phyloP scores from a whole-genome alignment of 2,888 invertebrate genomes.

The Morpho deidamia region DNA sequence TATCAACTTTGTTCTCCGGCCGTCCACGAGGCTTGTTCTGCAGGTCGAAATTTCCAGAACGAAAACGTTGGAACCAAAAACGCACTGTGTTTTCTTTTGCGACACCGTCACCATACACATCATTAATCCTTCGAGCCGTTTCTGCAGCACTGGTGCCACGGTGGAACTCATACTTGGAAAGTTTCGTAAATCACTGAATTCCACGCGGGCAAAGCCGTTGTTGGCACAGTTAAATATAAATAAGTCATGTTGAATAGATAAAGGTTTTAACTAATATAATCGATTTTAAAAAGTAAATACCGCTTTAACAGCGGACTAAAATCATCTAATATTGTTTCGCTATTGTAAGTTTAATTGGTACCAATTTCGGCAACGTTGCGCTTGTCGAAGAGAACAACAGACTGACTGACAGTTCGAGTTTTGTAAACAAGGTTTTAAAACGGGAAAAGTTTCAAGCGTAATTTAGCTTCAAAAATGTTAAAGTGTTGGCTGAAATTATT shows the following conservation, averaged over 20 bases:
- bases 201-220: no score
- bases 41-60: no score
- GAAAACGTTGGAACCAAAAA: no score
- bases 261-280: neutral
- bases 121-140: no score
- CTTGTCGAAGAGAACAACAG: conserved; percentile 21
- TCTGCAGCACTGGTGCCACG: no score
- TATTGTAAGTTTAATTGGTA: conserved; percentile 22
- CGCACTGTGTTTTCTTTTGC: no score
- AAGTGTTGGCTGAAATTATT: conserved; percentile 25
- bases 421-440: conserved; percentile 25
- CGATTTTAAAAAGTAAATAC: conserved; percentile 9
- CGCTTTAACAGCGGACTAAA: conserved; percentile 8
- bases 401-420: conserved; percentile 23
- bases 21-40: no score
- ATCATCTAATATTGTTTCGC: conserved; percentile 17
- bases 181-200: no score
- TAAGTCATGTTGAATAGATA: neutral
- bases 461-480: conserved; percentile 25
- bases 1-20: no score
- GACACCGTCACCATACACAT: no score
- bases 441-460: conserved; percentile 23
- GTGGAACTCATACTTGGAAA: no score
- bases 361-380: conserved; percentile 23
- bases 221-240: no score